A percentile compares a stretch with the other conserved stretches of the same genome.
Evolutionary conservation across 2,113 vertebrate genomes (phyloP).

Genomic region (Pangasianodon gigas): DNA sequence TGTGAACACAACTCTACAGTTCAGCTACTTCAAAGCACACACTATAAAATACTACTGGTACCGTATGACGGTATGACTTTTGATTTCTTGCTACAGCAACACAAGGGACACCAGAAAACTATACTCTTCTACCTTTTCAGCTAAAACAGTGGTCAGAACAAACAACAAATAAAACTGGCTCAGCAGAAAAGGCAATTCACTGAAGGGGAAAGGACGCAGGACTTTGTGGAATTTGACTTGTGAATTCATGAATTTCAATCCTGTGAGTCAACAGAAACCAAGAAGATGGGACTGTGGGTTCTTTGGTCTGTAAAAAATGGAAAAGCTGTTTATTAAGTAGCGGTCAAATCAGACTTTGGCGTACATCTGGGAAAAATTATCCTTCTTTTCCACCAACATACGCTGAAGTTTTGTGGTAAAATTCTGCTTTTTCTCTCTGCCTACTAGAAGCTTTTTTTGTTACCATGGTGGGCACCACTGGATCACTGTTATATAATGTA

Average conservation of each 20-base stretch:
- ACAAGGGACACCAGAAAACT: background rate
- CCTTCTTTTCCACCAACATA: background rate
- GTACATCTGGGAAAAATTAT: background rate
- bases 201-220: background rate
- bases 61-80: background rate
- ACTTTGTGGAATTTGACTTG: background rate
- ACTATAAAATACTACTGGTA: background rate
- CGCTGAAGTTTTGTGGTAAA: background rate
- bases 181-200: background rate
- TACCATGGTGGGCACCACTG: background rate
- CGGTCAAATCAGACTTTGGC: background rate
- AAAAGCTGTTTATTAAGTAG: background rate
- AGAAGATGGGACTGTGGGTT: background rate
- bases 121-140: background rate
- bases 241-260: background rate
- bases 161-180: background rate
- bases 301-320: background rate
- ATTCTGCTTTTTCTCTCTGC: background rate
- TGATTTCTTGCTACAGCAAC: background rate
- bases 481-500: background rate
- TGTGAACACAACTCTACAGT: background rate
- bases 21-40: background rate
- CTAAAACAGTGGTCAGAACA: background rate
- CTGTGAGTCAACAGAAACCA: background rate
- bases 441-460: background rate